Evolutionary conservation across 2,888 invertebrate genomes (phyloP).

Genomic region (Dromius quadrimaculatus): DNA sequence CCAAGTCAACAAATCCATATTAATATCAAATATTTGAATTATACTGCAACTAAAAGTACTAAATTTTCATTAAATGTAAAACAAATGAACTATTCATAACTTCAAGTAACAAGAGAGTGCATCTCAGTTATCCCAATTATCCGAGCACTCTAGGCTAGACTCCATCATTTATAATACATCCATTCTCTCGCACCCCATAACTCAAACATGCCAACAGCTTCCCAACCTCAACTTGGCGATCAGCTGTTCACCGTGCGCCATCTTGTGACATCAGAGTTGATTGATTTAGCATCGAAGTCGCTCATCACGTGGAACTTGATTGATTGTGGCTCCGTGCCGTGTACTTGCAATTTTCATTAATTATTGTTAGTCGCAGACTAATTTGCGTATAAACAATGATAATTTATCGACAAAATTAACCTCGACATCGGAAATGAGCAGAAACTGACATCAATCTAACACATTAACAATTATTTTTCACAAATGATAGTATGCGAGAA

Average conservation of each 20-base stretch:
- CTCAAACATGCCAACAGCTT: constrained; percentile 2
- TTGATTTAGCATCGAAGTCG: constrained; percentile 26
- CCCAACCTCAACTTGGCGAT: constrained; percentile 22
- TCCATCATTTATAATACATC: constrained; percentile 5
- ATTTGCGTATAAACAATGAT: constrained; percentile 33
- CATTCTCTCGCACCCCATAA: constrained; percentile 14
- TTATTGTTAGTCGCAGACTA: constrained; percentile 29
- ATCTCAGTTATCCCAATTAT: too few relatives aligned
- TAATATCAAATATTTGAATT: too few relatives aligned
- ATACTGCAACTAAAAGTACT: too few relatives aligned
- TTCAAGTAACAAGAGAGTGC: too few relatives aligned
- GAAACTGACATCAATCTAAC: background rate
- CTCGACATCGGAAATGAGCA: background rate
- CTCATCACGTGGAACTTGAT: constrained; percentile 15
- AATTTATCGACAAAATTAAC: constrained; percentile 28
- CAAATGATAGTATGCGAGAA: too few relatives aligned
- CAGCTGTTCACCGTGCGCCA: constrained; percentile 17
- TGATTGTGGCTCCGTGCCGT: background rate
- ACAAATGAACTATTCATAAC: too few relatives aligned
- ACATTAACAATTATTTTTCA: too few relatives aligned
- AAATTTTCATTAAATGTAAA: too few relatives aligned
- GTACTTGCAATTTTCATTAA: constrained; percentile 31
- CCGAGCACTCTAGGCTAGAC: too few relatives aligned
- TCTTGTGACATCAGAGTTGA: constrained; percentile 15
- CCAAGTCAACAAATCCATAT: too few relatives aligned